A percentile compares a stretch with the other conserved stretches of the same genome.
Conservation (phyloP, 2,113 vertebrate genomes). For the Dicentrarchus labrax region DNA sequence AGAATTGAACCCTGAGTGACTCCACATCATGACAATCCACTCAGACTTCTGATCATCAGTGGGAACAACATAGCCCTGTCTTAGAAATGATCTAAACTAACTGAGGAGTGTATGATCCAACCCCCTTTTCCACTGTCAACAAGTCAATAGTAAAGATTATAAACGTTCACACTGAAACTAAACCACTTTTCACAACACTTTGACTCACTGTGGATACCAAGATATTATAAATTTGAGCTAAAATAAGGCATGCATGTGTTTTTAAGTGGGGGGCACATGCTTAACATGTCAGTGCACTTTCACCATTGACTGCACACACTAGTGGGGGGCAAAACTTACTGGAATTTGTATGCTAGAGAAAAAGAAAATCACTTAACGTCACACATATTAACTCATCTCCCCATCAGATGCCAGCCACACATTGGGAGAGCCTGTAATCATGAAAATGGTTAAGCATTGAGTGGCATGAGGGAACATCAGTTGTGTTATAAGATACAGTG, state of each 20-base stretch:
- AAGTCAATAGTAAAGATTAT: not conserved
- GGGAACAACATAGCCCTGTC: not conserved
- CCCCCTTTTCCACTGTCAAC: no score
- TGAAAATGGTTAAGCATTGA: conserved; percentile 57
- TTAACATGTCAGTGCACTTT: not conserved
- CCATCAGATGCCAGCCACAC: conserved; percentile 57
- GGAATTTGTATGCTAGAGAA: conserved; percentile 22
- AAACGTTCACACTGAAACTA: conserved; percentile 1
- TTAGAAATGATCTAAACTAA: not conserved
- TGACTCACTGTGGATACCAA: not conserved
- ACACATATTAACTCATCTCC: conserved; percentile 52
- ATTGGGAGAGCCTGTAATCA: conserved; percentile 65
- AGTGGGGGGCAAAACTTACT: conserved; percentile 37
- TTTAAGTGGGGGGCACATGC: not conserved
- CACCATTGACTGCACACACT: conserved; percentile 9
- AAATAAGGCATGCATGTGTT: not conserved
- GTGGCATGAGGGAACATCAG: conserved; percentile 45
- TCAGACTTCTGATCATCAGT: not conserved
- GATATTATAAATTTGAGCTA: not conserved
- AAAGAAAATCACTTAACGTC: conserved; percentile 59
- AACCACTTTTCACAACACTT: not conserved
- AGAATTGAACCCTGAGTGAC: not conserved
- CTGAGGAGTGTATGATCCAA: no score
- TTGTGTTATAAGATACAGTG: conserved; percentile 40
- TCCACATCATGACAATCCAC: no score